Percentiles rank a stretch among this genome's conserved stretches.
phyloP scores from a whole-genome alignment of 64 coral and sea anemone species.

The Dendronephthya gigantea region DNA sequence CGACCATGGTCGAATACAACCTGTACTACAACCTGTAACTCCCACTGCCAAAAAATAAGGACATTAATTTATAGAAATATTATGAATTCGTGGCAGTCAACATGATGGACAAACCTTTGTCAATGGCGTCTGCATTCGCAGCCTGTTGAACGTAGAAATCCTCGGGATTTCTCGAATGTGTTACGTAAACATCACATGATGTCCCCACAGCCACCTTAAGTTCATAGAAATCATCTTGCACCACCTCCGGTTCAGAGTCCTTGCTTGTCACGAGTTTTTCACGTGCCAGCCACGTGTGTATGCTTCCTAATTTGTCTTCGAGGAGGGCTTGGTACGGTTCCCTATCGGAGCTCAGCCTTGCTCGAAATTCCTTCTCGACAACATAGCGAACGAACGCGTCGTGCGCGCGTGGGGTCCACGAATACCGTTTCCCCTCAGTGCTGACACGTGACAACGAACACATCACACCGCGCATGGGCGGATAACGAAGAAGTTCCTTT shows the following conservation, averaged over 20 bases:
- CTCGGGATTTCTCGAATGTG: neutral
- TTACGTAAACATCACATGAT: neutral
- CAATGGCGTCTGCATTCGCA: neutral
- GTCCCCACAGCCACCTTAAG: neutral
- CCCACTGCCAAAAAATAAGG: too few species aligned
- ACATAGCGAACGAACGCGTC: neutral
- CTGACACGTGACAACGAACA: neutral
- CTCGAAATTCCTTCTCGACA: neutral
- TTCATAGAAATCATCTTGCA: slow-evolving; percentile 6
- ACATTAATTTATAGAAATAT: too few species aligned
- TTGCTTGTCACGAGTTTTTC: neutral
- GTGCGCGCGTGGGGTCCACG: slow-evolving; percentile 1
- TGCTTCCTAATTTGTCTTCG: neutral
- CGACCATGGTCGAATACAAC: too few species aligned
- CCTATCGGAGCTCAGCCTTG: neutral
- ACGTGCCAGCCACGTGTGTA: neutral
- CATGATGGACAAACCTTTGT: neutral
- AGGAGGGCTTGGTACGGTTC: neutral
- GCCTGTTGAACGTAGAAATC: neutral
- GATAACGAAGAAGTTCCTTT: neutral
- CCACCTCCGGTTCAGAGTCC: neutral
- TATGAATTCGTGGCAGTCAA: neutral
- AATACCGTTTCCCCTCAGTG: neutral
- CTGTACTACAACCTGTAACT: too few species aligned
- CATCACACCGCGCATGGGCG: neutral